Evolutionary conservation across 2,888 invertebrate species (phyloP), one percentile per base, ranked within the genome.

Genomic region (Mycogona germanica): DNA sequence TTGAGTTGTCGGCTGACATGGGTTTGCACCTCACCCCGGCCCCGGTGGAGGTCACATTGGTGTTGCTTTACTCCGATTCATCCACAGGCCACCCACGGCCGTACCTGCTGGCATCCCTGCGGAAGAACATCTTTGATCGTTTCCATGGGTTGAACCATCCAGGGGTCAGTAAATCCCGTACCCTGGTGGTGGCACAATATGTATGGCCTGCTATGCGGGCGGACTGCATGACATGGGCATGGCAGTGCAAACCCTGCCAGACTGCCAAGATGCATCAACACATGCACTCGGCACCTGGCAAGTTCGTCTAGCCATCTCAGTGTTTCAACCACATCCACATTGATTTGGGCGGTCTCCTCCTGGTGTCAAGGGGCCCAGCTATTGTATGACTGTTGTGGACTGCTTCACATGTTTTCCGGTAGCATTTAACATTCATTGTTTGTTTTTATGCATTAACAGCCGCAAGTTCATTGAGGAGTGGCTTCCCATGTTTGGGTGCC

Each of bases 401-500:
- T 32, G 47, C 26, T 52, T 55, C 40, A 48, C 60, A 7, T 26
- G 57, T 4, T 62, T 61, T 57, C 48, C 60, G 0, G 60, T 61
- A 42, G 62, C 62, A 1, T 19, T 62, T 1, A 61, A 62, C 1
- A 50, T 65, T 6, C 9, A 17, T 3, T 56, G 60, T n/a, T 55
- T 57, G 3, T 45, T 55, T 0, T 55, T 59, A 1, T 55, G 58
- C 26, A 58, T 28, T 21, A 55, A 46, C n/a, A 58, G 55, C 2
- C 51, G 51, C 6, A 55, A 55, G 0, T 56, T 65, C 30, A 40
- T 58, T 7, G 6, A 41, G 0, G 49, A 47, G 0, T 62, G 63
- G 61, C 55, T 64, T 12, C 32, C 60, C 6, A 55, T 57, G 6
- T 64, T 58, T n/a, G 60, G 60, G 2, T 50, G 59, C 2, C 60